Evolutionary conservation across 1,140 invertebrate genomes (phyloP).

Genomic region (Papilio glaucus): DNA sequence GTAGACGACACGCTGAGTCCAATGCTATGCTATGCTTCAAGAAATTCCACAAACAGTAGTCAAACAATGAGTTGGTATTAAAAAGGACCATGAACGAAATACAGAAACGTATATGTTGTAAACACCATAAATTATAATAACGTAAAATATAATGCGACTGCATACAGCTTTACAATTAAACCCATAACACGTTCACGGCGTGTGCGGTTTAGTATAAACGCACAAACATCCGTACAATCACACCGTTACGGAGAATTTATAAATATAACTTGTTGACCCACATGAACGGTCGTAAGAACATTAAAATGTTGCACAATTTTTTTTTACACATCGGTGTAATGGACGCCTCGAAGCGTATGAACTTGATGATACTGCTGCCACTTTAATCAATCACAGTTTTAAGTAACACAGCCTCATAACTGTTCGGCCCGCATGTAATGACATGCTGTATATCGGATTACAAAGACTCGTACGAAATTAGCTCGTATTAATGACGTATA

Average conservation of each 20-base stretch:
- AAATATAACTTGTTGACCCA: conserved; percentile 68
- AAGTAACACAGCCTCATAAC: conserved; percentile 43
- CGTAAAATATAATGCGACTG: not conserved
- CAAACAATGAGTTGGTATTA: no score
- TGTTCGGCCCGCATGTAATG: conserved; percentile 33
- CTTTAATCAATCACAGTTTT: conserved; percentile 54
- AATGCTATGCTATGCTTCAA: no score
- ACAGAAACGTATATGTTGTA: not conserved
- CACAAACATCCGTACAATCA: conserved; percentile 70
- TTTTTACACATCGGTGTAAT: conserved; percentile 51
- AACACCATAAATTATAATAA: not conserved
- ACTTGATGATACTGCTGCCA: conserved; percentile 47
- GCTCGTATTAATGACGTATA: conserved; percentile 27
- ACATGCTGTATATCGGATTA: conserved; percentile 27
- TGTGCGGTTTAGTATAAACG: conserved; percentile 52
- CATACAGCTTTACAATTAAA: conserved; percentile 27
- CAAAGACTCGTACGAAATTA: conserved; percentile 32
- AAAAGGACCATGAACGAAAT: not conserved
- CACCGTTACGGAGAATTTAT: conserved; percentile 69
- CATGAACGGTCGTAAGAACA: conserved; percentile 57
- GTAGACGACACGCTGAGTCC: no score
- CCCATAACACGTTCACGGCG: conserved; percentile 43
- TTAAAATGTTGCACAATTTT: conserved; percentile 68
- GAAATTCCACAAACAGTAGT: no score
- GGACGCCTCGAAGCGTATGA: conserved; percentile 42